These are phyloP conservation scores for Tonatia bakeri DNA, from an alignment of 2,113 vertebrate species.

Conservation along the genomic window DNA sequence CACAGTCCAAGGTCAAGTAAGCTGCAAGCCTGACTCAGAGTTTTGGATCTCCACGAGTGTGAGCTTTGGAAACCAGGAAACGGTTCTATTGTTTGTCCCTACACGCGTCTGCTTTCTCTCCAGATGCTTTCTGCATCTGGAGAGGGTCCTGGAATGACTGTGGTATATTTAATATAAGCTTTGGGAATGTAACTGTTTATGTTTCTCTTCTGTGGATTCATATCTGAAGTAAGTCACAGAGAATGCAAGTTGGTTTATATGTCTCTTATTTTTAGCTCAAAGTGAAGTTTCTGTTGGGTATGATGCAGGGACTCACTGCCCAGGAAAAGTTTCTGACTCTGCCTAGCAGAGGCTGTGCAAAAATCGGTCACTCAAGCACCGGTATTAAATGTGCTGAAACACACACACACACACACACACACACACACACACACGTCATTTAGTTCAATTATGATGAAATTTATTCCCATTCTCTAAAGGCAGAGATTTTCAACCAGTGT, in stretches of 20 bases:
- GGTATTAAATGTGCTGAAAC: conserved; percentile 30
- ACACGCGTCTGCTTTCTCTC: not conserved
- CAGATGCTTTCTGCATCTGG: not conserved
- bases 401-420: not conserved
- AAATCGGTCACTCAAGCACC: not conserved
- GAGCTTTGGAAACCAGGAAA: conserved; percentile 12
- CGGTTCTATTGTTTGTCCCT: not conserved
- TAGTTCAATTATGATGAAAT: conserved; percentile 61
- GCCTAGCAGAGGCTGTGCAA: not conserved
- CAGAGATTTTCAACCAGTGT: too few species aligned
- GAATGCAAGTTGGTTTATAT: not conserved
- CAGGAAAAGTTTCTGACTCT: not conserved
- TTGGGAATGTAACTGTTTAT: not conserved
- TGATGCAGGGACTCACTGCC: not conserved
- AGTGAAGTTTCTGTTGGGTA: not conserved
- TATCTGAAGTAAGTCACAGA: conserved; percentile 20
- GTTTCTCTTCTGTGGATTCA: conserved; percentile 23
- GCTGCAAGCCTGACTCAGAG: not conserved
- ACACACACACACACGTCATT: not conserved
- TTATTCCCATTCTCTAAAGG: conserved; percentile 36
- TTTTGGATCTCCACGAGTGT: not conserved
- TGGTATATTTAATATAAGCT: not conserved
- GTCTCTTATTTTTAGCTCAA: not conserved
- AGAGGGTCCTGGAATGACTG: not conserved
- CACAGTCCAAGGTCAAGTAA: not conserved